phyloP scores from a whole-genome alignment of 2,113 vertebrate species.

The Cromileptes altivelis region DNA sequence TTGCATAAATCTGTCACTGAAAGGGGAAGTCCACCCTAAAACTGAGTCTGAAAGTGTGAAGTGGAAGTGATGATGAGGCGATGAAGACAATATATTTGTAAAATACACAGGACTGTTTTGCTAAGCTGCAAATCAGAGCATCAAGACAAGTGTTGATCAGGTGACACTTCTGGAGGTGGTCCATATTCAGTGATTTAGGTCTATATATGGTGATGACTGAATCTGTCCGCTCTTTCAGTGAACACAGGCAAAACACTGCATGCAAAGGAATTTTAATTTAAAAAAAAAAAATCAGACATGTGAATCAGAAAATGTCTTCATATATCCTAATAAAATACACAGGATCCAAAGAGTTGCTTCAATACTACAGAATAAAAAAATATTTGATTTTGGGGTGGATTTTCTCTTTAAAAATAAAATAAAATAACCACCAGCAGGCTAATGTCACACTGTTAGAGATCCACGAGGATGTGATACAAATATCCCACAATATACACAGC shows the following conservation, averaged over 20 bases:
- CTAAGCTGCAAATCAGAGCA: background rate
- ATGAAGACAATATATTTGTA: background rate
- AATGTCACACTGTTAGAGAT: no score
- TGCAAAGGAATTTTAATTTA: background rate
- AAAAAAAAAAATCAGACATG: no score
- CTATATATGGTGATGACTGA: background rate
- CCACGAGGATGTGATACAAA: background rate
- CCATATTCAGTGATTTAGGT: background rate
- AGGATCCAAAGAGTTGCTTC: background rate
- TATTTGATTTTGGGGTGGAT: background rate
- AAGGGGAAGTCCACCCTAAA: conserved; percentile 52
- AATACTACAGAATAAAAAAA: background rate
- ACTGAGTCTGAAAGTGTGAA: background rate
- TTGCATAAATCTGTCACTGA: conserved; percentile 54
- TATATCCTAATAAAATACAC: background rate
- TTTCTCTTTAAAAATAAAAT: background rate
- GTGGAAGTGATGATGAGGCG: background rate
- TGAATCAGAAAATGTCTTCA: background rate
- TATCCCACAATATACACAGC: background rate
- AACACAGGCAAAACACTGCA: no score
- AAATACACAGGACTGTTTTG: background rate
- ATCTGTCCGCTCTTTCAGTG: background rate
- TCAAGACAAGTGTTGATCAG: background rate
- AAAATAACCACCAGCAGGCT: background rate
- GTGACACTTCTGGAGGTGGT: background rate